Conservation (phyloP, 2,888 invertebrate genomes). For the Pseudoips prasinana region DNA sequence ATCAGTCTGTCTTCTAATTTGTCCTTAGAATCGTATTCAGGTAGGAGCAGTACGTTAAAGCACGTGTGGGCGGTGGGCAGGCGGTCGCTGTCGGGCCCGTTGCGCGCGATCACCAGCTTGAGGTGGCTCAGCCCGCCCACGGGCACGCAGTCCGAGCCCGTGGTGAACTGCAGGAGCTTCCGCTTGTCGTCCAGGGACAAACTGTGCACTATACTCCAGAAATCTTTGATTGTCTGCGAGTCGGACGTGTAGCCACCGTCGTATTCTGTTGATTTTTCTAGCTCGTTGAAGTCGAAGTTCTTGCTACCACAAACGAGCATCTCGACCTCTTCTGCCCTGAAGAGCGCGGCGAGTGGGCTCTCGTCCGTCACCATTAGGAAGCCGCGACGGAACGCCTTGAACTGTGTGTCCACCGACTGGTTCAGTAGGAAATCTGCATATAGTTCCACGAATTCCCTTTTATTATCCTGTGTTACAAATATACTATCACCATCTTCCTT, state of each 20-base stretch:
- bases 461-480: slow-evolving; percentile 92
- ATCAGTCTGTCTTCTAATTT: slow-evolving; percentile 94
- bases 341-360: slow-evolving; percentile 92
- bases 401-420: slow-evolving; percentile 93
- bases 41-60: slow-evolving; percentile 95
- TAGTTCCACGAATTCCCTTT: slow-evolving; percentile 93
- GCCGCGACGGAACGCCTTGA: slow-evolving; percentile 94
- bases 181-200: slow-evolving; percentile 91
- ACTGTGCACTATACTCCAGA: slow-evolving; percentile 93
- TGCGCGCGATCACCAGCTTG: slow-evolving; percentile 93
- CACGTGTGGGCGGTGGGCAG: slow-evolving; percentile 98
- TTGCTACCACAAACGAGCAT: slow-evolving; percentile 95
- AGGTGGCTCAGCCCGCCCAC: slow-evolving; percentile 94
- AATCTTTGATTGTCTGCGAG: slow-evolving; percentile 90
- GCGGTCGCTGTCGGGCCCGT: slow-evolving; percentile 95
- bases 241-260: slow-evolving; percentile 94
- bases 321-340: slow-evolving; percentile 96
- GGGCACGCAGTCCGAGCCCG: slow-evolving; percentile 96
- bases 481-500: slow-evolving; percentile 91
- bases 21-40: slow-evolving; percentile 92
- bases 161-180: slow-evolving; percentile 94
- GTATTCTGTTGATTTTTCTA: slow-evolving; percentile 96
- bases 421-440: slow-evolving; percentile 96
- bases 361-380: slow-evolving; percentile 98
- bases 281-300: slow-evolving; percentile 95